Conservation (phyloP, 1,140 invertebrate genomes). For the Aphelenchoides avenae region DNA sequence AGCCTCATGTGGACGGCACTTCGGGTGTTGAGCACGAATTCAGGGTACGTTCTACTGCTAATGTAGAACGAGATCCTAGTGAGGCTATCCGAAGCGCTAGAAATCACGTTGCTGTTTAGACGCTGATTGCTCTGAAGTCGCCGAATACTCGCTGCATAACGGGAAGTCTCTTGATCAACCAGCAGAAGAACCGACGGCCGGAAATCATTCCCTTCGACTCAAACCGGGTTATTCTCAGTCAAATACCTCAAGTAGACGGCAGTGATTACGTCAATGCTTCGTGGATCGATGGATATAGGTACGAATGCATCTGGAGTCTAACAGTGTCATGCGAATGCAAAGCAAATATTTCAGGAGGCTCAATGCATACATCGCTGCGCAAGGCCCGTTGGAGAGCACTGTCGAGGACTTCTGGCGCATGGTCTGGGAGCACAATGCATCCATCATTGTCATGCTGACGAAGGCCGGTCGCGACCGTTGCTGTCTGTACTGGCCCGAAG, state of each 20-base stretch:
- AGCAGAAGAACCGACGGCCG: slow-evolving; percentile 93
- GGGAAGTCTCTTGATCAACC: slow-evolving; percentile 90
- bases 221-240: slow-evolving; percentile 84
- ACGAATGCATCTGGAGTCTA: not conserved
- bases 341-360: slow-evolving; percentile 64
- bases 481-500: slow-evolving; percentile 99
- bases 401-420: slow-evolving; percentile 98
- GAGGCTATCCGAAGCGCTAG: not conserved
- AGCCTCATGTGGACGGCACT: slow-evolving; percentile 65
- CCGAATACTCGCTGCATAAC: slow-evolving; percentile 88
- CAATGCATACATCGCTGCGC: slow-evolving; percentile 92
- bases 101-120: slow-evolving; percentile 63
- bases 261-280: slow-evolving; percentile 99
- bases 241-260: slow-evolving; percentile 76
- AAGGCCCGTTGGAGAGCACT: slow-evolving; percentile 89
- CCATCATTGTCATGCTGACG: slow-evolving; percentile 96
- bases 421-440: slow-evolving; percentile 99
- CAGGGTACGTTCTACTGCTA: slow-evolving; percentile 66
- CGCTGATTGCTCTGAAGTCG: slow-evolving; percentile 85
- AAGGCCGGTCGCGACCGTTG: slow-evolving; percentile 91
- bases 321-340: slow-evolving; percentile 52
- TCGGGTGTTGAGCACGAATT: slow-evolving; percentile 96
- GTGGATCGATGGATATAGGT: slow-evolving; percentile 77
- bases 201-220: slow-evolving; percentile 94
- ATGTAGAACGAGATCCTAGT: not conserved